Evolutionary conservation across 2,797 vertebrate species (phyloP), one percentile per base, ranked within the genome.

Genomic region (Thunnus albacares): DNA sequence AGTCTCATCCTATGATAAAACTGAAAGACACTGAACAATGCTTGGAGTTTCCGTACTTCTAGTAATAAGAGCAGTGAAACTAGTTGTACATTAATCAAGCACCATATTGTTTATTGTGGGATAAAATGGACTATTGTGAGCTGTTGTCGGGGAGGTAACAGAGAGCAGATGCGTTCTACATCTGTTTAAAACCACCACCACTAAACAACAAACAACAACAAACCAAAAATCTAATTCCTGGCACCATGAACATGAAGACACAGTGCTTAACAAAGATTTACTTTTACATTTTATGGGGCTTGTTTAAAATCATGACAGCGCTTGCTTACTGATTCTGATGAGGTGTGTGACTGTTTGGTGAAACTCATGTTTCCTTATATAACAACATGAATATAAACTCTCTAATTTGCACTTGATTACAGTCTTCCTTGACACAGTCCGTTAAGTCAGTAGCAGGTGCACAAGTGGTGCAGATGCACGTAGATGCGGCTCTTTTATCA

Each of bases 371-470:
- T 60, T 67, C 17, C 58, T 55, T 57, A 10, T 57, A 10, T 4
- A 15, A 33, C 3, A 18, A 33, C 35, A 52, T 24, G 22, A 33
- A 20, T 61, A 24, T 35, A 41, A 70, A 71, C 14, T 17, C 45
- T 47, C 2, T 10, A 4, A 56, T 67, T 59, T 65, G 45, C 14
- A 61, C 10, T 59, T 45, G 45, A 20, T 73, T n/a, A 63, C 49
- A 51, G 38, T 65, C 67, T 65, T 58, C 53, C 17, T 61, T 33
- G 4, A 26, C 58, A 55, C 55, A 58, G 63, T 49, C 51, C 0
- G 22, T 82, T 75, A 68, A 35, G 26, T 55, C 49, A 10, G 45
- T 18, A 41, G 69, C 85, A 89, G 83, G 55, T 84, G 80, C 5
- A 35, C 35, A 66, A 22, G 56, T 59, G 75, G 77, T 38, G 33